Percentiles rank a stretch among this genome's conserved stretches.
phyloP scores from a whole-genome alignment of 2,797 vertebrate species.

The Ataeniobius toweri region DNA sequence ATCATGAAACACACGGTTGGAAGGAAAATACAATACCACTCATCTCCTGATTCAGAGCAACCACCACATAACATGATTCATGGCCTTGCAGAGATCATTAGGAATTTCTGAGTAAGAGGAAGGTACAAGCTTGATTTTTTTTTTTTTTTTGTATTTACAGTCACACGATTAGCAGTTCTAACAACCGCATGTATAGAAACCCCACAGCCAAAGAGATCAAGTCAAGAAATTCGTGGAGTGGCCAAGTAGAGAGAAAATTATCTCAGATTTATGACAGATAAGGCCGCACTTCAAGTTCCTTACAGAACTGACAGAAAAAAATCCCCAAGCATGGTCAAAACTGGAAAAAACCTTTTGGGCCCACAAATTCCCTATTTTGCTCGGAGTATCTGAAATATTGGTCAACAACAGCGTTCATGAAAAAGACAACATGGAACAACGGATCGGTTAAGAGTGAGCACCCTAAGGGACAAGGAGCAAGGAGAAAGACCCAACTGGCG shows the following conservation, averaged over 20 bases:
- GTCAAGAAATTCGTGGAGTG: background rate
- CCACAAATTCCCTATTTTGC: background rate
- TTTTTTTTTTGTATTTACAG: background rate
- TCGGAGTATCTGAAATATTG: background rate
- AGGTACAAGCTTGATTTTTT: background rate
- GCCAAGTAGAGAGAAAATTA: background rate
- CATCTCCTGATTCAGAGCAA: background rate
- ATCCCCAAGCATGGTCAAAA: background rate
- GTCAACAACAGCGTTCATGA: conserved; percentile 16
- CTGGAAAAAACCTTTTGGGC: background rate
- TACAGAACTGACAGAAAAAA: background rate
- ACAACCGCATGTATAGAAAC: background rate
- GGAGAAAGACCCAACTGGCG: conserved; percentile 4
- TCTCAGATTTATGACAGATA: background rate
- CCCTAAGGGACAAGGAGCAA: conserved; percentile 18
- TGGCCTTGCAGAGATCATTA: background rate
- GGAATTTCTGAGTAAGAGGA: background rate
- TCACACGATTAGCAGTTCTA: background rate
- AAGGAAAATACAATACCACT: background rate
- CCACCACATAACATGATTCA: background rate
- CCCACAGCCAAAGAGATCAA: background rate
- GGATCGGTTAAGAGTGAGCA: conserved; percentile 4
- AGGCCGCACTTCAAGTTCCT: background rate
- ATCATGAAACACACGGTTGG: background rate
- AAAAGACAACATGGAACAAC: conserved; percentile 57